Conservation (phyloP, 2,113 vertebrate species). For the Bostrychus sinensis region DNA sequence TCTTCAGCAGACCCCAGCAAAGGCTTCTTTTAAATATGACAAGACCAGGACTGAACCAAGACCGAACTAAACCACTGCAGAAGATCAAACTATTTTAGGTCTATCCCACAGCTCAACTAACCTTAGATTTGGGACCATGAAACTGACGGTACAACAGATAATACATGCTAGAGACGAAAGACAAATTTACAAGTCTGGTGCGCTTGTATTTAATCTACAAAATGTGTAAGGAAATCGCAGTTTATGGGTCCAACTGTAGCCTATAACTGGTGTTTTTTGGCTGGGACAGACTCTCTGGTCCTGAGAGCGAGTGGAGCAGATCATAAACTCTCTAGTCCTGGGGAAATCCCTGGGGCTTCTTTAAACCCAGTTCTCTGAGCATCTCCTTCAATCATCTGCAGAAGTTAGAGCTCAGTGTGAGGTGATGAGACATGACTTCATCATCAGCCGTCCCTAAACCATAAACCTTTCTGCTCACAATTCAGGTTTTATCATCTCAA, state of each 20-base stretch:
- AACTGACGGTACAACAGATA: no score
- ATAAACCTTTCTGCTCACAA: conserved; percentile 21
- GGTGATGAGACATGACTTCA: conserved; percentile 72
- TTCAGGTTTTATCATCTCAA: no score
- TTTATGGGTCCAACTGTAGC: conserved; percentile 1
- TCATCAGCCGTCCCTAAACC: conserved; percentile 45
- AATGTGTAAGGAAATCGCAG: no score
- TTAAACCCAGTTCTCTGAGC: conserved; percentile 17
- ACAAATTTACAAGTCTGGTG: no score
- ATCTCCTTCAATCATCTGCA: conserved; percentile 49
- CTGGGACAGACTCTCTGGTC: conserved; percentile 48
- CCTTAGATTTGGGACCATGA: no score
- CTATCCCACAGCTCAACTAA: no score
- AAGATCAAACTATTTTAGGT: no score
- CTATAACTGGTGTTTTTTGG: conserved; percentile 13
- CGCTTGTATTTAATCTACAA: no score
- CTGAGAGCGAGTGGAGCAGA: conserved; percentile 50
- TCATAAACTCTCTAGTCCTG: conserved; percentile 62
- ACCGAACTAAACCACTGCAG: background rate
- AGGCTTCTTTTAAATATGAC: background rate
- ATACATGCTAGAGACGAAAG: no score
- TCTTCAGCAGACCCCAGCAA: background rate
- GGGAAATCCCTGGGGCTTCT: conserved; percentile 50
- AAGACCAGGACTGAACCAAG: background rate
- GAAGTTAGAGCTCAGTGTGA: conserved; percentile 50